A percentile compares a stretch with the other conserved stretches of the same genome.
These are phyloP conservation scores for Ostrea edulis DNA, from an alignment of 1,140 invertebrate species.

Conservation along the genomic window DNA sequence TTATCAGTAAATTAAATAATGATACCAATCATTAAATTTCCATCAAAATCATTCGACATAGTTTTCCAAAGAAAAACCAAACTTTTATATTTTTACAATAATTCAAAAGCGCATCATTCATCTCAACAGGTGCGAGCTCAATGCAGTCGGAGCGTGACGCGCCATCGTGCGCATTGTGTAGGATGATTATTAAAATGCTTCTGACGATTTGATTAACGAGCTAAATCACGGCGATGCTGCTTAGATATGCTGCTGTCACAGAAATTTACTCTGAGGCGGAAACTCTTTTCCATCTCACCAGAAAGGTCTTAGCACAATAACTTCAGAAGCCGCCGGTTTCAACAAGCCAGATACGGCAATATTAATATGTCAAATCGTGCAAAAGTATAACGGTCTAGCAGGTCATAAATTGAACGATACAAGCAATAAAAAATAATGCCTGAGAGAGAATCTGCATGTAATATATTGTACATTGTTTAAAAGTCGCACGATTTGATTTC, in stretches of 20 bases:
- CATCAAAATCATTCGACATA: neutral
- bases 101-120: neutral
- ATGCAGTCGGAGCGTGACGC: neutral
- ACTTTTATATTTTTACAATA: neutral
- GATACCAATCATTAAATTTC: neutral
- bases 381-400: neutral
- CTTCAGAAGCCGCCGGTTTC: neutral
- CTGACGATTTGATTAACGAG: neutral
- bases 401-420: neutral
- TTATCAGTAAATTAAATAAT: neutral
- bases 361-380: neutral
- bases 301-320: neutral
- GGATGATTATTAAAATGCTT: neutral
- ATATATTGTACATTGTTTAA: too few relatives aligned
- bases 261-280: neutral
- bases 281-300: neutral
- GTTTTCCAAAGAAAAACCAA: neutral
- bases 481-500: too few relatives aligned
- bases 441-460: too few relatives aligned
- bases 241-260: conserved; percentile 1
- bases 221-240: neutral
- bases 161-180: neutral
- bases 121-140: neutral
- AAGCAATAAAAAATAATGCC: too few relatives aligned
- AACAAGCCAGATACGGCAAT: neutral